Percentiles rank a stretch among this genome's conserved stretches.
These are phyloP conservation scores for Phrynosoma platyrhinos DNA, from an alignment of 2,113 vertebrate species.

Conservation along the genomic window DNA sequence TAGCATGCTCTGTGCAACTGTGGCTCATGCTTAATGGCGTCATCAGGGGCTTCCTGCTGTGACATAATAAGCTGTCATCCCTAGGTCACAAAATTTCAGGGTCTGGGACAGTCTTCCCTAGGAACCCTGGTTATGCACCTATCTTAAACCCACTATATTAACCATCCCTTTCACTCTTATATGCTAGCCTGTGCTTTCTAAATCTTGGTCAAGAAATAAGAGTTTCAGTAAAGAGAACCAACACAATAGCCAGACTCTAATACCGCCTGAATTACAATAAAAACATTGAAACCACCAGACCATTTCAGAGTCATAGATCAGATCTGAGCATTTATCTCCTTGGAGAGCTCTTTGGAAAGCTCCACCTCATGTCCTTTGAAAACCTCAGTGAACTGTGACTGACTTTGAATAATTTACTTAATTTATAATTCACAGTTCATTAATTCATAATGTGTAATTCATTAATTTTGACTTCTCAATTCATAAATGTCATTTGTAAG, in stretches of 20 bases:
- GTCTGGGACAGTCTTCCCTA: no score
- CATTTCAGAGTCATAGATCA: slow-evolving; percentile 18
- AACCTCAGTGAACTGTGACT: slow-evolving; percentile 40
- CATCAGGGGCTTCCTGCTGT: no score
- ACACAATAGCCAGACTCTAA: neutral
- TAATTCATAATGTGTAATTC: slow-evolving; percentile 41
- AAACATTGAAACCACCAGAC: neutral
- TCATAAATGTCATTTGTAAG: slow-evolving; percentile 29
- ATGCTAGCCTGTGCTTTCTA: neutral
- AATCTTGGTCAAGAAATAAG: neutral
- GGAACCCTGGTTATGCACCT: no score
- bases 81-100: no score
- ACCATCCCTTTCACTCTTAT: neutral
- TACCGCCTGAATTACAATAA: neutral
- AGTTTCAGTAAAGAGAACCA: neutral
- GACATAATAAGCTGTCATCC: no score
- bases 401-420: slow-evolving; percentile 28
- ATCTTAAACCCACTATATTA: no score
- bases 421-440: slow-evolving; percentile 43
- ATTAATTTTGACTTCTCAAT: slow-evolving; percentile 48
- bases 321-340: slow-evolving; percentile 17
- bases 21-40: no score
- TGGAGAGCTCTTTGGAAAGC: slow-evolving; percentile 15
- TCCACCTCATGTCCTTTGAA: slow-evolving; percentile 15
- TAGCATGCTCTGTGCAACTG: no score